Evolutionary conservation across 2,113 vertebrate species (phyloP).

Genomic region (Ardeotis arabs): DNA sequence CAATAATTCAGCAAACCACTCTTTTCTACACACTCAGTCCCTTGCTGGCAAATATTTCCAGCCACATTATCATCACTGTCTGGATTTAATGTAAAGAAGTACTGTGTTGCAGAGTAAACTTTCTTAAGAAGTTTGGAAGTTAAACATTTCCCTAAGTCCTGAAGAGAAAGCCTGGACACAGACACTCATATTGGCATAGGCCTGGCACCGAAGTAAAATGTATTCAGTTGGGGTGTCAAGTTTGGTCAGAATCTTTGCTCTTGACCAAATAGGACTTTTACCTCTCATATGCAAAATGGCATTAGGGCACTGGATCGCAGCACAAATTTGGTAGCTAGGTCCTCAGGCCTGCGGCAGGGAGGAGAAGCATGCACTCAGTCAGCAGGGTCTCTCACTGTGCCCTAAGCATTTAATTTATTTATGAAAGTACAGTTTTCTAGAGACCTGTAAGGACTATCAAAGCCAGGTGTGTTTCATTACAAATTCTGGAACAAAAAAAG

Average conservation of each 20-base stretch:
- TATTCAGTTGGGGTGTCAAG: background rate
- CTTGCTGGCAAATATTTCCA: constrained; percentile 42
- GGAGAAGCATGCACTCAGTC: background rate
- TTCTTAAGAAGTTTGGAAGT: background rate
- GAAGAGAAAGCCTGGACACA: background rate
- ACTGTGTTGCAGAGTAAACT: background rate
- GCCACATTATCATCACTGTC: background rate
- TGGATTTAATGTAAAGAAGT: background rate
- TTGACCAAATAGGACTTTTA: background rate
- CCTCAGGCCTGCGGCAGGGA: background rate
- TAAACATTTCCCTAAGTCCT: background rate
- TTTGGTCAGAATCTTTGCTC: background rate
- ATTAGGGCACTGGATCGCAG: background rate
- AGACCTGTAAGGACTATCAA: constrained; percentile 6
- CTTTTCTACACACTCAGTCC: background rate
- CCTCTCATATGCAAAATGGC: background rate
- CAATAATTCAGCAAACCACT: background rate
- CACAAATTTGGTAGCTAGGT: background rate
- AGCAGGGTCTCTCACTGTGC: background rate
- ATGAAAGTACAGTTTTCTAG: constrained; percentile 10
- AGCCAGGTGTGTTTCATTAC: constrained; percentile 21
- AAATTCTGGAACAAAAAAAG: background rate
- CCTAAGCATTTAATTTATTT: constrained; percentile 38
- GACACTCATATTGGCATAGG: background rate
- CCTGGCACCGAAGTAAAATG: background rate